phyloP scores from a whole-genome alignment of 2,888 invertebrate species.

The Criorhina ranunculi region DNA sequence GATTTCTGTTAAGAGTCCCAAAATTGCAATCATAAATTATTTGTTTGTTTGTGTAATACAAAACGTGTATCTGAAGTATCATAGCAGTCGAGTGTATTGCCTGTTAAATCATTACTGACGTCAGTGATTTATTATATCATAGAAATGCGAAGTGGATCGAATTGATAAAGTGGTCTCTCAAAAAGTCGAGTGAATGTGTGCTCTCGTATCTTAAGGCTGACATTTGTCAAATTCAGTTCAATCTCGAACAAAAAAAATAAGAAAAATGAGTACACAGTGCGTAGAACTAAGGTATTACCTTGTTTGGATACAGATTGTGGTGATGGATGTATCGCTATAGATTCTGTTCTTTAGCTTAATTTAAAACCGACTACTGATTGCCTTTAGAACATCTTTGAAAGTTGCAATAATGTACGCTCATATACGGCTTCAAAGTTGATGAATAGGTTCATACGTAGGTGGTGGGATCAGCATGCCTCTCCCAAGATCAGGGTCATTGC shows the following conservation, averaged over 20 bases:
- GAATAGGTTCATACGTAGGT: no score
- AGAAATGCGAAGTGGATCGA: neutral
- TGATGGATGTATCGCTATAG: no score
- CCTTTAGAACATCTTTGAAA: no score
- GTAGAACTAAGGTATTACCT: neutral
- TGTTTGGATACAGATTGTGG: neutral
- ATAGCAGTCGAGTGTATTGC: constrained; percentile 2
- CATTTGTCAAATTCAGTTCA: constrained; percentile 6
- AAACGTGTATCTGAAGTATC: constrained; percentile 14
- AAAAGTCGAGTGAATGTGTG: neutral
- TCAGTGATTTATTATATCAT: constrained; percentile 43
- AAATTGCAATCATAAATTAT: constrained; percentile 21
- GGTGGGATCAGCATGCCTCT: no score
- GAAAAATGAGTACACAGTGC: neutral
- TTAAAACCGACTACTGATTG: no score
- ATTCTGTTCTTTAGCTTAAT: no score
- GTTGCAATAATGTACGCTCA: no score
- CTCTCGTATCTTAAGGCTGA: neutral
- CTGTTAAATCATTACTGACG: constrained; percentile 32
- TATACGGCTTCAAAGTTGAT: no score
- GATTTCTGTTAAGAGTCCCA: constrained; percentile 1
- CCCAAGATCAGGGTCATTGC: no score
- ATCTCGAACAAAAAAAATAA: no score
- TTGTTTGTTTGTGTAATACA: neutral
- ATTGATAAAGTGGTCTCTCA: constrained; percentile 2